Evolutionary conservation across 2,113 vertebrate species (phyloP).

Genomic region (Sterrhoptilus dennistouni): DNA sequence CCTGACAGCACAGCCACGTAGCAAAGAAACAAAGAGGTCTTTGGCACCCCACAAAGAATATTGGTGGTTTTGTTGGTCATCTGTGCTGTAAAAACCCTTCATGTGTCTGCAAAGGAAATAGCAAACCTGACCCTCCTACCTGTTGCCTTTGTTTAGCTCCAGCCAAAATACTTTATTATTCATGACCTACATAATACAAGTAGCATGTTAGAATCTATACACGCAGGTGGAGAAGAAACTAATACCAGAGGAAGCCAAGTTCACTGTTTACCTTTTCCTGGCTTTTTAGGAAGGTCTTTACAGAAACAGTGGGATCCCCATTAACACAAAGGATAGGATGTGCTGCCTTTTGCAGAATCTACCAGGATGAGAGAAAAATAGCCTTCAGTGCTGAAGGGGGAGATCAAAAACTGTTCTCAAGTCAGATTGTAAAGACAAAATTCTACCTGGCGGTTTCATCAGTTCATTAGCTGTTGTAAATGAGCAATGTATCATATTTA

Average conservation of each 20-base stretch:
- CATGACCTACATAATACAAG: neutral
- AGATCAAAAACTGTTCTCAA: conserved; percentile 47
- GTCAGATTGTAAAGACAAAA: neutral
- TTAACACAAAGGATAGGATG: neutral
- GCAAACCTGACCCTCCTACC: neutral
- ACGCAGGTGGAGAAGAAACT: neutral
- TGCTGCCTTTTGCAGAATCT: neutral
- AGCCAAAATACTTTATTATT: conserved; percentile 18
- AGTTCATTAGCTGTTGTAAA: conserved; percentile 28
- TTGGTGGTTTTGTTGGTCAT: neutral
- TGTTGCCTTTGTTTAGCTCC: neutral
- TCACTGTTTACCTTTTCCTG: neutral
- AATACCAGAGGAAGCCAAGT: neutral
- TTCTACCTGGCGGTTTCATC: neutral
- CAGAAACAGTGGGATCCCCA: neutral
- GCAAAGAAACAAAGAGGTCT: neutral
- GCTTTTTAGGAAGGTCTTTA: conserved; percentile 2
- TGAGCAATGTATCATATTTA: conserved; percentile 9
- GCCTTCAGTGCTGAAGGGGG: neutral
- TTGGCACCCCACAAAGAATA: neutral
- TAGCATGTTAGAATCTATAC: neutral
- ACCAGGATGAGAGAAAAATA: neutral
- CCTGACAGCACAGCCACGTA: rapidly evolving
- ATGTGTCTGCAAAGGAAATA: neutral
- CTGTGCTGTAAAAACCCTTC: neutral